Percentiles rank a stretch among this genome's conserved stretches.
phyloP scores from a whole-genome alignment of 2,797 vertebrate species.

The Onychomys arenicola region DNA sequence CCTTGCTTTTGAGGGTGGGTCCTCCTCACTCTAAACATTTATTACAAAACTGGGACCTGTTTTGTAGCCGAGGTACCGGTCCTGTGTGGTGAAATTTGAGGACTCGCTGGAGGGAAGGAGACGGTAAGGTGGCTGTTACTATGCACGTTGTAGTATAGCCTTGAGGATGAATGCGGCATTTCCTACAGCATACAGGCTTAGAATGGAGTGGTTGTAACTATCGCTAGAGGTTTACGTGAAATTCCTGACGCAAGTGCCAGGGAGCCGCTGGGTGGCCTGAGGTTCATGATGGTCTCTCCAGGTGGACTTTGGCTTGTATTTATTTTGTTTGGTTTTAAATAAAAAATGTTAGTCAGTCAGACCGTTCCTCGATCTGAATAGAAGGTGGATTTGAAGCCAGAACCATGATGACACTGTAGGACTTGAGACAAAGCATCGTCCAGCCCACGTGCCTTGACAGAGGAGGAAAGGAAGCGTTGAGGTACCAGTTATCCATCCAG shows the following conservation, averaged over 20 bases:
- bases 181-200: background rate
- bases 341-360: background rate
- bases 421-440: background rate
- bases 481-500: background rate
- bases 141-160: background rate
- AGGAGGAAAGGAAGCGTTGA: slow-evolving; percentile 55
- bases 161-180: background rate
- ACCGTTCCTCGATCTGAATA: background rate
- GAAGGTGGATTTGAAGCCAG: slow-evolving; percentile 35
- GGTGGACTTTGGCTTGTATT: background rate
- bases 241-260: background rate
- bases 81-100: background rate
- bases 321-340: background rate
- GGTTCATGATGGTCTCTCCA: background rate
- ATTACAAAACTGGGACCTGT: background rate
- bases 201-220: background rate
- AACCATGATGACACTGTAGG: slow-evolving; percentile 12
- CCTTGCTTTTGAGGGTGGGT: background rate
- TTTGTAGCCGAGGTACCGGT: background rate
- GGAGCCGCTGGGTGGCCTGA: background rate
- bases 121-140: background rate
- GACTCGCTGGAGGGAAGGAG: background rate
- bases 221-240: background rate
- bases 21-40: background rate
- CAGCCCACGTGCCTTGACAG: background rate